A percentile compares a stretch with the other conserved stretches of the same genome.
These are phyloP conservation scores for Potamarius usumacintae DNA, from an alignment of 2,113 vertebrate species.

Conservation along the genomic window DNA sequence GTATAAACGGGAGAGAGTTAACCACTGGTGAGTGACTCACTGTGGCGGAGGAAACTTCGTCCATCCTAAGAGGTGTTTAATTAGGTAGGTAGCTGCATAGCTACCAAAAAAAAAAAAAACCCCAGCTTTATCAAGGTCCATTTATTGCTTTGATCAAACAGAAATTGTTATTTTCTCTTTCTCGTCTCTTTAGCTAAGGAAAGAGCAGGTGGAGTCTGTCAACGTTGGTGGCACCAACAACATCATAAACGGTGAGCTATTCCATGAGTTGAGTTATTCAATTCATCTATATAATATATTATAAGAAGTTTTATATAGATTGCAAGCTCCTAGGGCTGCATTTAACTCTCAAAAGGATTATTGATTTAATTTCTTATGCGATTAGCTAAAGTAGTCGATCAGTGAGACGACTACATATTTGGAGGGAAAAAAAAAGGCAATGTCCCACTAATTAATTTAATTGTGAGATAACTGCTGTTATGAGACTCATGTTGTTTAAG, in stretches of 20 bases:
- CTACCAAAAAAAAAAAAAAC: neutral
- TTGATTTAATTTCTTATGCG: neutral
- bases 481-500: neutral
- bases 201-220: constrained; percentile 86
- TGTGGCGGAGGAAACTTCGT: no score
- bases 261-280: neutral
- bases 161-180: neutral
- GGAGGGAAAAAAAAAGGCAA: neutral
- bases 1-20: no score
- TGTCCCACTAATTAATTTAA: neutral
- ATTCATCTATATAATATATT: neutral
- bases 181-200: constrained; percentile 53
- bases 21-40: no score
- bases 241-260: constrained; percentile 82
- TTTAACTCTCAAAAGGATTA: neutral
- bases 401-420: neutral
- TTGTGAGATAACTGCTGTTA: neutral
- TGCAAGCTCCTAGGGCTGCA: neutral
- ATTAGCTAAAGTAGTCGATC: neutral
- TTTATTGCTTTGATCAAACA: neutral
- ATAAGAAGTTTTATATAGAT: neutral
- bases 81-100: neutral
- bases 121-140: neutral
- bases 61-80: neutral
- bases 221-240: constrained; percentile 89